These are phyloP conservation scores for Teleopsis dalmanni DNA, from an alignment of 1,140 invertebrate species.

Conservation along the genomic window DNA sequence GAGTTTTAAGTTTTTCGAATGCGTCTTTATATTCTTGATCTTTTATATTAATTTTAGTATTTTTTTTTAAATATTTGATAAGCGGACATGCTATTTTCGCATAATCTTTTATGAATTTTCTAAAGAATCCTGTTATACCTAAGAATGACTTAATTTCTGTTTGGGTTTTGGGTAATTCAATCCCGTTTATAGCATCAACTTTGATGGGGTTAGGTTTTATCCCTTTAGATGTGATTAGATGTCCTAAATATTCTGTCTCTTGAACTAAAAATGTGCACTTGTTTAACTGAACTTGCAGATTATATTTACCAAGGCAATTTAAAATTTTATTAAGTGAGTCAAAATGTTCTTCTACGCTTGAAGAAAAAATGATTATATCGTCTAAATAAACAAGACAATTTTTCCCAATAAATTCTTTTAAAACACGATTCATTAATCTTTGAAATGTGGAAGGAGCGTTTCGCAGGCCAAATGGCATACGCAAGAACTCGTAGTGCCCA, in stretches of 20 bases:
- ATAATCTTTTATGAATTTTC: constrained; percentile 1
- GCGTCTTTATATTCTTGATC: constrained; percentile 1
- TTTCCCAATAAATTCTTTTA: constrained; percentile 9
- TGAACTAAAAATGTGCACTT: constrained; percentile 46
- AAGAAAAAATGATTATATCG: constrained; percentile 19
- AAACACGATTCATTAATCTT: constrained; percentile 14
- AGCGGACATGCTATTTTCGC: background rate
- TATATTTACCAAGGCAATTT: background rate
- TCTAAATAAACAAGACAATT: constrained; percentile 15
- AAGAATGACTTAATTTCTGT: constrained; percentile 1
- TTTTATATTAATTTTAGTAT: constrained; percentile 1
- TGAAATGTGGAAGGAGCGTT: constrained; percentile 16
- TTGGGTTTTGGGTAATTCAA: background rate
- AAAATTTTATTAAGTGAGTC: constrained; percentile 2
- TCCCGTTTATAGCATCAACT: background rate
- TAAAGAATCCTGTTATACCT: background rate
- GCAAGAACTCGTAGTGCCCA: constrained; percentile 13
- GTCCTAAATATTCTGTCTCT: constrained; percentile 9
- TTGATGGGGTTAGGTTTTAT: background rate
- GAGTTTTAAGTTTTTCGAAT: constrained; percentile 10
- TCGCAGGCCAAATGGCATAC: constrained; percentile 13
- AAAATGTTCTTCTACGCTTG: constrained; percentile 13
- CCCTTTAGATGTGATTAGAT: background rate
- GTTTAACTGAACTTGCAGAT: constrained; percentile 44
- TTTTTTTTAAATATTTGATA: constrained; percentile 7